Base-by-base conservation (phyloP, 1,140 invertebrate species). In the Aleiodes sp. region DNA sequence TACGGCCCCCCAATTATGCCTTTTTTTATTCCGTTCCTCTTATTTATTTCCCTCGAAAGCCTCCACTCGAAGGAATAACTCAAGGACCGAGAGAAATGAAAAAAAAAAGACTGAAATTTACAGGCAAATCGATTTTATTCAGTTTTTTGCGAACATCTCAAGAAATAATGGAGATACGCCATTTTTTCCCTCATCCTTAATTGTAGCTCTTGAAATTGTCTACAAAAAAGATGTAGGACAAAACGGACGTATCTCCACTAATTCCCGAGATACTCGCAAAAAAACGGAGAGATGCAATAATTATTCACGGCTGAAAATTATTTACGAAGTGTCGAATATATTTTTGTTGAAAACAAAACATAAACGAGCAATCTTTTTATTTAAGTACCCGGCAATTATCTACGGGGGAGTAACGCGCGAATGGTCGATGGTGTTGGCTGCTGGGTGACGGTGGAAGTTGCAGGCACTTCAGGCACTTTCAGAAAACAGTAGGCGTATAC, bases 401-500 rank as follows among this genome's bases (percentile, higher is more conserved):
- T 19, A 16, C 41, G 14, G 1, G 56, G 33, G 24, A 10, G 41
- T 12, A 10, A 10, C 16, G 4, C 41, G 16, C 41, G 16, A n/a
- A n/a, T n/a, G n/a, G n/a, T n/a, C n/a, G n/a, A n/a, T 46, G 41
- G 41, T 46, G 14, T 14, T 46, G 41, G 52, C 8, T n/a, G 52
- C 4, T 9, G 21, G 28, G n/a, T 10, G 57, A 28, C n/a, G 57
- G 21, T 10, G 12, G 19, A n/a, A n/a, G 7, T n/a, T 65, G 14
- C 33, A 9, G 12, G 7, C 19, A 10, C 26, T 35, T 63, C 28
- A n/a, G n/a, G n/a, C n/a, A n/a, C n/a, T n/a, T 41, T 52, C 21
- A 69, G 33, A 26, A 43, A 68, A 21, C 63, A 56, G 67, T 69
- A 63, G 67, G 67, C 67, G 67, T 63, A 56, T 21, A 43, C 35